phyloP scores from a whole-genome alignment of 2,797 vertebrate genomes.

The Manis javanica region DNA sequence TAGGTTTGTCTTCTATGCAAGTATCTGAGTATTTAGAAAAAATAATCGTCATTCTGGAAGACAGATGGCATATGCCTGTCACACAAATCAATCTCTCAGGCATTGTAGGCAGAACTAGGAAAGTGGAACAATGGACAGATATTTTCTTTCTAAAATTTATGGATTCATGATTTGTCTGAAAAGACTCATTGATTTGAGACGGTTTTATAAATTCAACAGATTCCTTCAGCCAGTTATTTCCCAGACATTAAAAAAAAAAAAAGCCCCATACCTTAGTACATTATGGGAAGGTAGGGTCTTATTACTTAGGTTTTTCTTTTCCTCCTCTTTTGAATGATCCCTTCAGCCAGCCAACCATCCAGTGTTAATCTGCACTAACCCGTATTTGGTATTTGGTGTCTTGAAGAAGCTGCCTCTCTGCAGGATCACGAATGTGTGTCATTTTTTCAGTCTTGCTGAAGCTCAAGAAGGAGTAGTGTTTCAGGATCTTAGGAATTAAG shows the following conservation, averaged over 20 bases:
- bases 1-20: constrained; percentile 27
- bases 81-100: not conserved
- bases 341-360: not conserved
- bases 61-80: not conserved
- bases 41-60: constrained; percentile 40
- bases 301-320: not conserved
- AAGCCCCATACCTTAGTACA: not conserved
- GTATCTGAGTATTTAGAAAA: not conserved
- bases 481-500: not conserved
- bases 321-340: not conserved
- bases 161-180: constrained; percentile 34
- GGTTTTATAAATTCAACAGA: constrained; percentile 32
- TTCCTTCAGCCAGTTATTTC: constrained; percentile 55
- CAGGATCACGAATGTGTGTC: not conserved
- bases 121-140: constrained; percentile 14
- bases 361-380: not conserved
- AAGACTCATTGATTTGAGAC: constrained; percentile 32
- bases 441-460: not conserved
- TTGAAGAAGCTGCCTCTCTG: not conserved
- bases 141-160: constrained; percentile 21
- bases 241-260: not conserved
- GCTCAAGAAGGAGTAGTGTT: not conserved
- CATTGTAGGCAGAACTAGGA: not conserved
- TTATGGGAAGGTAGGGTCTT: not conserved
- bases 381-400: not conserved